Evolutionary conservation across 2,888 invertebrate genomes (phyloP).

Genomic region (Zootermopsis nevadensis): DNA sequence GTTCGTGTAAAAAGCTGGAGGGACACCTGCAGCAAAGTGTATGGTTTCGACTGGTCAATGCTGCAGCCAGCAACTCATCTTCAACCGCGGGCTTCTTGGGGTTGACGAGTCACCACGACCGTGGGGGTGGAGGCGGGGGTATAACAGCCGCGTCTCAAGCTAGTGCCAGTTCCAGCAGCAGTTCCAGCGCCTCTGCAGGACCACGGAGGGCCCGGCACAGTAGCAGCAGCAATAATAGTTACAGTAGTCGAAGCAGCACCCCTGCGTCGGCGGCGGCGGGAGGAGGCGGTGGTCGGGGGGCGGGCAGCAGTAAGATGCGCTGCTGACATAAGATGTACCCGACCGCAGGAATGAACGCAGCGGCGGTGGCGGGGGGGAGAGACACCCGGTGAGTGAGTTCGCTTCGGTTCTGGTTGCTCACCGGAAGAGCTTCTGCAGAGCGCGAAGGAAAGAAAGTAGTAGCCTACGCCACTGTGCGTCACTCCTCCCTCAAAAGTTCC

Average conservation of each 20-base stretch:
- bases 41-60: conserved; percentile 38
- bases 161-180: background rate
- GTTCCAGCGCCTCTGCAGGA: conserved; percentile 6
- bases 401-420: too few species aligned
- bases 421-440: too few species aligned
- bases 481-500: too few species aligned
- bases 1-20: conserved; percentile 27
- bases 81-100: conserved; percentile 14
- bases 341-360: conserved; percentile 88
- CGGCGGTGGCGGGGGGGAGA: conserved; percentile 85
- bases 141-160: background rate
- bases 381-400: conserved; percentile 90
- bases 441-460: too few species aligned
- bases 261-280: conserved; percentile 45
- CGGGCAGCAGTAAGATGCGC: conserved; percentile 48
- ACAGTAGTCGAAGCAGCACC: conserved; percentile 12
- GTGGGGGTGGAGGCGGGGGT: conserved; percentile 7
- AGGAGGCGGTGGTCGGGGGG: conserved; percentile 37
- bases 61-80: background rate
- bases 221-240: conserved; percentile 18
- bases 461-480: too few species aligned
- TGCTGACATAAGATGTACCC: conserved; percentile 80
- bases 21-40: conserved; percentile 35
- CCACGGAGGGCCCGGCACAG: background rate
- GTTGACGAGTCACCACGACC: background rate